A percentile compares a stretch with the other conserved stretches of the same genome.
Evolutionary conservation across 2,113 vertebrate genomes (phyloP).

Genomic region (Gasterosteus aculeatus): DNA sequence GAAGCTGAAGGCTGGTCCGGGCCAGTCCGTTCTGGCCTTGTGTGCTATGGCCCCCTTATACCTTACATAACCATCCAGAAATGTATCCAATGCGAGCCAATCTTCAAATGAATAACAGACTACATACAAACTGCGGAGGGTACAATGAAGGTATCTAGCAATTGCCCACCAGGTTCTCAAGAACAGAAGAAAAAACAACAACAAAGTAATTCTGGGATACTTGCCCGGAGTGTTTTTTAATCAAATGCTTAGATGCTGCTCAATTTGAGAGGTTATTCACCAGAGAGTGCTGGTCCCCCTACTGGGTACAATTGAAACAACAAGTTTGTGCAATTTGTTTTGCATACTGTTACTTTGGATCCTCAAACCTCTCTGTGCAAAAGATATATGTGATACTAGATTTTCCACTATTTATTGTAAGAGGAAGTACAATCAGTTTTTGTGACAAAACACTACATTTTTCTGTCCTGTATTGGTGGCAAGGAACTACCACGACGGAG

Average conservation of each 20-base stretch:
- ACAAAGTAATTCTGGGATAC: background rate
- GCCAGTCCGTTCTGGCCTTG: constrained; percentile 16
- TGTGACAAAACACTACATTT: background rate
- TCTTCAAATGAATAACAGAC: background rate
- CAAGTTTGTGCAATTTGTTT: background rate
- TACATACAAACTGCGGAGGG: background rate
- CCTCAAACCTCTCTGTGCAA: background rate
- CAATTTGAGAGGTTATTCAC: background rate
- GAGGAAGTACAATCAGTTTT: background rate
- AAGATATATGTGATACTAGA: background rate
- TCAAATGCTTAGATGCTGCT: background rate
- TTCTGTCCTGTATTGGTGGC: no score
- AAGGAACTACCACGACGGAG: no score
- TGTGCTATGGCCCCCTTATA: background rate
- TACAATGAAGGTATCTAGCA: background rate
- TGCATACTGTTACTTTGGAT: background rate
- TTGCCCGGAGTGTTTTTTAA: background rate
- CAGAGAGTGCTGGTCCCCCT: background rate
- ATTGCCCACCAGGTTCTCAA: background rate
- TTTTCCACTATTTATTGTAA: background rate
- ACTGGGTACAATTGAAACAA: background rate
- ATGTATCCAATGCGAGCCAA: constrained; percentile 1
- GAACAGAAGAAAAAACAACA: constrained; percentile 3
- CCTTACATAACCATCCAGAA: constrained; percentile 22
- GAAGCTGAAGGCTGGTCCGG: constrained; percentile 11